Evolutionary conservation across 2,888 invertebrate species (phyloP), one percentile per base, ranked within the genome.

Genomic region (Blastobasis lacticolella): DNA sequence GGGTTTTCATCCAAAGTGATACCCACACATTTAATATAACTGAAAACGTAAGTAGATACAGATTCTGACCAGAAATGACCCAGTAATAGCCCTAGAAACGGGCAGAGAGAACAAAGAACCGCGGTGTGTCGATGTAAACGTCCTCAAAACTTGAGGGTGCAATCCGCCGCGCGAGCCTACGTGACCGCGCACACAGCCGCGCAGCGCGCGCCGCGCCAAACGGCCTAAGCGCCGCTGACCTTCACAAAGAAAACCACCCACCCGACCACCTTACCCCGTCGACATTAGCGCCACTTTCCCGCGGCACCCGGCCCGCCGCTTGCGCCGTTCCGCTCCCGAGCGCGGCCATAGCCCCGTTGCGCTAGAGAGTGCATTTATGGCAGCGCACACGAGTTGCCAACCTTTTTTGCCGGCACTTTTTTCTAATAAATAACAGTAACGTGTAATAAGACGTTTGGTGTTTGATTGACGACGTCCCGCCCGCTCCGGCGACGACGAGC

Each of bases 311-410:
- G n/a, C 36, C 5, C 6, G 43, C 10, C 71, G 60, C 52, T 72
- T 76, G 59, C 9, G 54, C 36, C 70, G 10, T 57, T 63, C 49
- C 49, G 50, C 36, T 52, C 50, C 50, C 58, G 56, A 40, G 46
- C 10, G 41, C 51, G 58, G 73, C 74, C 73, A 78, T 78, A 81
- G 81, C 83, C 76, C 80, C 81, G 82, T 81, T 83, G 85, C 82
- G 83, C 83, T 83, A 77, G 82, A 74, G 80, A 82, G 84, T 87
- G 87, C 87, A 86, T 86, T 86, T 87, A 86, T 82, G 85, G 85
- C 74, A 77, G 75, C 69, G 68, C 65, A 68, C 79, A 69, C 66
- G 64, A 68, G 73, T 79, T 76, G 78, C 68, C 79, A 86, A 87
- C 85, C 78, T 84, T 86, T 84, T 82, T 78, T 70, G 52, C 63